Conservation (phyloP, 2,888 invertebrate genomes). For the Temnothorax ravouxi region DNA sequence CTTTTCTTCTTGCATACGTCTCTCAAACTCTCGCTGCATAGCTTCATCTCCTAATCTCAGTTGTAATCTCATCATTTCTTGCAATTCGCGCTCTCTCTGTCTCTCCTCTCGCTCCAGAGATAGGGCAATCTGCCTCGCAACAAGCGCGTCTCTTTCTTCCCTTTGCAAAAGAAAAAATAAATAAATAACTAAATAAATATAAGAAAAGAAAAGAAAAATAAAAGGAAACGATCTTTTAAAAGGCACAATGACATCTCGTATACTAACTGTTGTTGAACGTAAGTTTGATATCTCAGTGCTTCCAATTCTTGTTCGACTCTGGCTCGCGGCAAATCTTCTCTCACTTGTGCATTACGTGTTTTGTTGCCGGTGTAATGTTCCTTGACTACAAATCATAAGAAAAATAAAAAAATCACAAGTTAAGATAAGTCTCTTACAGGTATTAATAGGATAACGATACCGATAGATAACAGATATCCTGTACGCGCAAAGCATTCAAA, state of each 20-base stretch:
- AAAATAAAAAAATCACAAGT: slow-evolving; percentile 31
- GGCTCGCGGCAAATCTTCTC: slow-evolving; percentile 93
- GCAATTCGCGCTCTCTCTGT: slow-evolving; percentile 87
- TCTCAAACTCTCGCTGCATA: slow-evolving; percentile 87
- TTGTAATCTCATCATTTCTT: slow-evolving; percentile 86
- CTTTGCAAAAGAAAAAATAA: slow-evolving; percentile 82
- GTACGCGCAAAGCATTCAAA: background rate
- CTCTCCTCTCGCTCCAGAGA: slow-evolving; percentile 88
- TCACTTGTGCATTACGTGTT: slow-evolving; percentile 91
- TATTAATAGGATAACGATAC: background rate
- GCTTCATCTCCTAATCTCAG: slow-evolving; percentile 84
- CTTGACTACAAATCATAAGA: slow-evolving; percentile 87
- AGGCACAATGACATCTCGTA: background rate
- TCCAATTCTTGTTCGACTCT: slow-evolving; percentile 91
- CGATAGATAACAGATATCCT: background rate
- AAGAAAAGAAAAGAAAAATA: slow-evolving; percentile 56
- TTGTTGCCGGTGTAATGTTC: slow-evolving; percentile 93
- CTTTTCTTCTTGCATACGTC: slow-evolving; percentile 90
- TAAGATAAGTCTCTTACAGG: background rate
- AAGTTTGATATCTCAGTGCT: slow-evolving; percentile 88
- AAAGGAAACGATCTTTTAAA: slow-evolving; percentile 4
- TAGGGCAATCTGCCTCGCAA: slow-evolving; percentile 90
- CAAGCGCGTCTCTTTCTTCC: slow-evolving; percentile 90
- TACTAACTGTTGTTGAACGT: slow-evolving; percentile 90
- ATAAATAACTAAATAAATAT: background rate